Evolutionary conservation across 2,888 invertebrate species (phyloP).

Genomic region (Aspidiotus destructor): DNA sequence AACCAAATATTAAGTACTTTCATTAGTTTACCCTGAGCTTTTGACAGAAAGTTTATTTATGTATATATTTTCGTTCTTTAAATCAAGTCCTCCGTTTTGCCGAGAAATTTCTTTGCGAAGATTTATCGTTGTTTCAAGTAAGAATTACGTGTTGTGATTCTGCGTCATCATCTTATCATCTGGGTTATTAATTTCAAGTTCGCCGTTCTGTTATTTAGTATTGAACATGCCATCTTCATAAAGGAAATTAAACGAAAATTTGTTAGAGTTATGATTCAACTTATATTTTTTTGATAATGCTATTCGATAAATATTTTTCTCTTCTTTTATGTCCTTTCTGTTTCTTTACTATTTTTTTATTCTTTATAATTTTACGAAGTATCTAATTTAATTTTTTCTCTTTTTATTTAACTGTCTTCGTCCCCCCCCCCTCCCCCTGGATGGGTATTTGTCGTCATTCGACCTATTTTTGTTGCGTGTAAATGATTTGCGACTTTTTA

Average conservation of each 20-base stretch:
- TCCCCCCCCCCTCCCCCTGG: background rate
- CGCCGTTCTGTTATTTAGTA: slow-evolving; percentile 1
- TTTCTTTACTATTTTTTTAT: background rate
- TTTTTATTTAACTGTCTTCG: too few species aligned
- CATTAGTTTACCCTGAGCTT: background rate
- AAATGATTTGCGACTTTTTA: background rate
- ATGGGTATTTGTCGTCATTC: background rate
- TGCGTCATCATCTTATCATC: background rate
- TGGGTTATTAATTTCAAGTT: background rate
- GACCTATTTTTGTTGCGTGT: background rate
- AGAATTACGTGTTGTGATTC: background rate
- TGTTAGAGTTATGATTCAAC: too few species aligned
- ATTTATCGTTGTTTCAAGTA: background rate
- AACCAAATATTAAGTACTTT: background rate
- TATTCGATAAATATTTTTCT: background rate
- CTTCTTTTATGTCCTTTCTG: background rate
- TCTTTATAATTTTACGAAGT: background rate
- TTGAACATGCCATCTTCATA: background rate
- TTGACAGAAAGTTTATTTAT: background rate
- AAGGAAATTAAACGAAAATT: too few species aligned
- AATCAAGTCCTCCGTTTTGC: background rate
- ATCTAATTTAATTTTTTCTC: background rate
- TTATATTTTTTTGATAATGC: too few species aligned
- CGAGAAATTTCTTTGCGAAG: background rate
- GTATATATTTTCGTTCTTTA: background rate